Base-by-base conservation (phyloP, 2,797 vertebrate species). In the Centropyge bicolor region DNA sequence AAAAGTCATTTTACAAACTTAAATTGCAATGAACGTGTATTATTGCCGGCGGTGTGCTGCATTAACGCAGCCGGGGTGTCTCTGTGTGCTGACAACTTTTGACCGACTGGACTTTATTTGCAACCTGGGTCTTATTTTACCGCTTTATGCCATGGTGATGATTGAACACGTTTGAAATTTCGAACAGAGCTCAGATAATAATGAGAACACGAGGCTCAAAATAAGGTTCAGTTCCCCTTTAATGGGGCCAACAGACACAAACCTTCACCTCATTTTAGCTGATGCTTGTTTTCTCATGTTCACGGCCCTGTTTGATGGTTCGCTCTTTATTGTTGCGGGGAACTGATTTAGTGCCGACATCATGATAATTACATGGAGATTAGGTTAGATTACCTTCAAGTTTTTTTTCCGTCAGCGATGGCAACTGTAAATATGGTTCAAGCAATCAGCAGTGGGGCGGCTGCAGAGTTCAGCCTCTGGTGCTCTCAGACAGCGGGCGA, bases 401-500 rank as follows among this genome's bases (percentile, higher is more conserved):
- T 9, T 27, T 20, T n/a, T n/a, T n/a, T 27, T 46, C n/a, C 4
- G 6, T 19, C 54, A 8, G 52, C 31, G 3, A 31, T n/a, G 64
- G 64, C 45, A 56, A 56, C 75, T 77, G 76, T 87, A 86, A 85
- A 83, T 65, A 68, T n/a, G 59, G 66, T 20, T 43, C 19, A 66
- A 41, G 70, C 45, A 60, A 24, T 83, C 66, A 82, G 65, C 70
- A 48, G 82, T 49, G 27, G 70, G 64, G 52, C 61, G 24, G 66
- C 56, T 27, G 72, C 72, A 43, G 78, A 76, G 70, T 72, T 83
- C 73, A 64, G 86, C 79, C 74, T 67, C 22, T 61, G 71, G 83
- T 69, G 69, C 51, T 80, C 62, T 81, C 80, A 74, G 61, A 60
- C 82, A 65, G 35, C 83, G 65, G 48, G 17, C 16, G 1, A 35